Conservation (phyloP, 35 echinoderm and acorn worm genomes). For the Ophioderma brevispina region DNA sequence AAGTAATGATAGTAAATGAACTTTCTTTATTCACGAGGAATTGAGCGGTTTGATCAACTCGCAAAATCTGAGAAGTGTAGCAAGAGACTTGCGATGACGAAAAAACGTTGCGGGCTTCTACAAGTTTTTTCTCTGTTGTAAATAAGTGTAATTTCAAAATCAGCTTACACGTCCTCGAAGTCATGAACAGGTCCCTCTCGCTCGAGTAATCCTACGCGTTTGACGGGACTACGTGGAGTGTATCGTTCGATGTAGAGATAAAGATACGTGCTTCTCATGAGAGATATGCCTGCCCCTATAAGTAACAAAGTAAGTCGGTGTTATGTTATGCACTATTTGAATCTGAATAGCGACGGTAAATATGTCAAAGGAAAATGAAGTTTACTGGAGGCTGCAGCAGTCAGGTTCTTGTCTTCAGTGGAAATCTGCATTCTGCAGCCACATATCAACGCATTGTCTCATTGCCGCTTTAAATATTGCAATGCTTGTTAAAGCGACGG, state of each 20-base stretch:
- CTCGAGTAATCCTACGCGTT: not conserved
- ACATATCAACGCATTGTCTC: too few species aligned
- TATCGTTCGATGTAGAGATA: not conserved
- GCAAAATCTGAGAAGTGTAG: not conserved
- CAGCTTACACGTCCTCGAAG: not conserved
- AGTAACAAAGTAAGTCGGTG: not conserved
- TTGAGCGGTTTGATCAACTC: not conserved
- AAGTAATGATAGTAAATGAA: too few species aligned
- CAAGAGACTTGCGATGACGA: not conserved
- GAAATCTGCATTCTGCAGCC: not conserved
- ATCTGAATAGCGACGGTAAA: not conserved
- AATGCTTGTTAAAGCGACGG: not conserved
- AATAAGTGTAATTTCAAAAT: not conserved
- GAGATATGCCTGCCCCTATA: not conserved
- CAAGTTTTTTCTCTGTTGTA: not conserved
- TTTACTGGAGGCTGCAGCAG: not conserved
- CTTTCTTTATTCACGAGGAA: not conserved
- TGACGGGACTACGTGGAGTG: not conserved
- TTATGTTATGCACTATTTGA: conserved; percentile 9
- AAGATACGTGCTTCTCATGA: conserved; percentile 7
- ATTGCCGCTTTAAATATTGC: not conserved
- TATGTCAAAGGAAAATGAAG: not conserved
- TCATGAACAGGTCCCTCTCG: not conserved
- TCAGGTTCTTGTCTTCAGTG: not conserved
- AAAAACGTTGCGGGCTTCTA: not conserved